Base-by-base conservation (phyloP, 2,888 invertebrate genomes). In the Drosophila fulvimacula region DNA sequence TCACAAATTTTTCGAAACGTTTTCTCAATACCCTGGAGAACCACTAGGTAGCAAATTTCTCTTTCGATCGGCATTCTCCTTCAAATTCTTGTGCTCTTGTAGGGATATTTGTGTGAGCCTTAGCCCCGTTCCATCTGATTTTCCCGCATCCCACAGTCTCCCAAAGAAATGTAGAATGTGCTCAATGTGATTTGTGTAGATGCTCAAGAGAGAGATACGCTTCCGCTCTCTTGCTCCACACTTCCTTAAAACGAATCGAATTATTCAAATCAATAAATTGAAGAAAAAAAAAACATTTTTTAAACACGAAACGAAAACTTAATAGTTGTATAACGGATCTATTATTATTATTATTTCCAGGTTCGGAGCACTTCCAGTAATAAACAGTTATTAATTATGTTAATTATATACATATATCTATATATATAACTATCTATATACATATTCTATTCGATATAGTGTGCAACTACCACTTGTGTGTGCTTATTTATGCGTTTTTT, bases 1-100 rank as follows among this genome's bases (percentile, higher is more conserved):
- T 75, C 72, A 81, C 87, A 69, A 82, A 89, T 87, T 87, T 87
- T 85, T 88, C 82, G 55, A 42, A 11, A 27, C 24, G 15, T 21
- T 48, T 53, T 36, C 11, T 17, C 49, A 19, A 5, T 5, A 27
- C 11, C 30, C 15, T 21, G 34, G 34, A 38, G 44, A 34, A 51
- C 11, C 27, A 46, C 11, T 34, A 46, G 10, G 5, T 30, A 27
- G 17, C 17, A 52, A 49, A 36, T 48, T 10, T 36, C n/a, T 32
- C 49, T 66, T 30, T 27, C 32, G 49, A 52, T 30, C 21, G 36
- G 41, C 34, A 41, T 24, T 60, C 58, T 51, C 44, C 19, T 49
- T 34, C 49, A 39, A 57, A 65, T 34, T 52, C 17, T 52, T 49
- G 55, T 62, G 70, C 64, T 38, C 30, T 44, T 7, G 11, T 21